Evolutionary conservation across 2,797 vertebrate genomes (phyloP), one percentile per base, ranked within the genome.

Genomic region (Momotus momota): DNA sequence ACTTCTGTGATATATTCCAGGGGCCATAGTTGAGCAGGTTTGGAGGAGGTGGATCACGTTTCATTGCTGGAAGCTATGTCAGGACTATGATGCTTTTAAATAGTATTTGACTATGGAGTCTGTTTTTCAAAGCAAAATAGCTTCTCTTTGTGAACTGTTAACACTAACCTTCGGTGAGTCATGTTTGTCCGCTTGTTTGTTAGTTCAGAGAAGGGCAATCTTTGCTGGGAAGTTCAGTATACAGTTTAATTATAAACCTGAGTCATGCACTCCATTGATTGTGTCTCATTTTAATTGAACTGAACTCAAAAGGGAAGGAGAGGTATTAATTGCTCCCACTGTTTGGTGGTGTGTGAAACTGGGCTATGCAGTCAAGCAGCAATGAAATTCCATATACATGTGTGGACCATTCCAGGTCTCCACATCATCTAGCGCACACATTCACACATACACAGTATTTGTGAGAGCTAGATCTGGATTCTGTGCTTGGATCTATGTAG

Each of bases 41-140:
- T 72, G 18, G 10, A 70, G 51, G 54, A 41, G 18, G 14, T 0
- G 0, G 43, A 29, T 62, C 5, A 0, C 8, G 10, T 70, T 27
- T 61, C 27, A 4, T 48, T 73, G 20, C 40, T 75, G 64, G 40
- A 85, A 89, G 71, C 67, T 14, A 4, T 33, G 16, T 54, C 60
- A 60, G 72, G 33, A 26, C 14, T 35, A 17, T 12, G 40, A 38
- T 73, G 31, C 13, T 93, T 72, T 82, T 52, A 48, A 64, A 31
- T 41, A 43, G 29, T 23, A 19, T 66, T 72, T 70, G 60, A 31
- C 16, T 20, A 5, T 15, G 23, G 46, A n/a, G 29, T 40, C 26
- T 60, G 5, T 10, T 81, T 73, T 80, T 62, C 41, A 60, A 38
- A 72, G 60, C 18, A 40, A 54, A 79, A 60, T 16, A 35, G 8